Evolutionary conservation across 2,113 vertebrate species (phyloP).

Genomic region (Apodemus sylvaticus): DNA sequence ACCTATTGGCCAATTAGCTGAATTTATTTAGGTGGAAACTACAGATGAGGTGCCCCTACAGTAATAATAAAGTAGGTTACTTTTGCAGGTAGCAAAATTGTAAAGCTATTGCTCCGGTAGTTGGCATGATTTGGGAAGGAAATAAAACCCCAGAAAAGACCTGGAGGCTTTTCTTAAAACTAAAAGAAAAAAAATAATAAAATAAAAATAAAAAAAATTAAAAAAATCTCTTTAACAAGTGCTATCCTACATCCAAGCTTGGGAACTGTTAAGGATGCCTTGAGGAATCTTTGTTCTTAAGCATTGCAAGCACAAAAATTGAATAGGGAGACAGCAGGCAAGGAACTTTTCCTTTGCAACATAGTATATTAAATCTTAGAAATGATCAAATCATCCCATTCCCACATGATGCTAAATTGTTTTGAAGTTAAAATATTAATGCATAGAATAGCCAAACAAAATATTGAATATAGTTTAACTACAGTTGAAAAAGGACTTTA

Average conservation of each 20-base stretch:
- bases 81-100: background rate
- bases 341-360: slow-evolving; percentile 39
- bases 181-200: slow-evolving; percentile 19
- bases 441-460: background rate
- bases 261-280: background rate
- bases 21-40: slow-evolving; percentile 15
- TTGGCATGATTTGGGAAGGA: slow-evolving; percentile 25
- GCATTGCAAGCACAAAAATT: slow-evolving; percentile 5
- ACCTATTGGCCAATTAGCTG: background rate
- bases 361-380: slow-evolving; percentile 35
- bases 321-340: slow-evolving; percentile 18
- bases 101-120: background rate
- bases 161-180: slow-evolving; percentile 46
- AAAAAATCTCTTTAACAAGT: slow-evolving; percentile 53
- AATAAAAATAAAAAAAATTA: background rate
- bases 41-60: background rate
- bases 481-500: background rate
- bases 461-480: background rate
- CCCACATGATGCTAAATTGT: background rate
- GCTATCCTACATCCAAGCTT: background rate
- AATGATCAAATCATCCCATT: slow-evolving; percentile 14
- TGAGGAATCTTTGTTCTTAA: slow-evolving; percentile 48
- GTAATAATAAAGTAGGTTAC: background rate
- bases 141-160: slow-evolving; percentile 29
- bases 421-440: slow-evolving; percentile 58